phyloP scores from a whole-genome alignment of 2,113 vertebrate species.

The Odontophorus gujanensis region DNA sequence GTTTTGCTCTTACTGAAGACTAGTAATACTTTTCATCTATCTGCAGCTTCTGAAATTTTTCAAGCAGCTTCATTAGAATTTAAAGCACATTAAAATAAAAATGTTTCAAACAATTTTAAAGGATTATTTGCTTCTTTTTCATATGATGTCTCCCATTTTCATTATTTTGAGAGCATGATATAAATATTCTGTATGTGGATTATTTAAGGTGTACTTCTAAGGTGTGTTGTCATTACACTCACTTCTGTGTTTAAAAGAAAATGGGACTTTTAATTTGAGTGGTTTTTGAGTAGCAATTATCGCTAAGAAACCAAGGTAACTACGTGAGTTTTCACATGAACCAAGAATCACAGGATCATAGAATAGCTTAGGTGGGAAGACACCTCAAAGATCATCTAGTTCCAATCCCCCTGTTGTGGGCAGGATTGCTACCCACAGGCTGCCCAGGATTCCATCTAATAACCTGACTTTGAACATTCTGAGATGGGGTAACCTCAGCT shows the following conservation, averaged over 20 bases:
- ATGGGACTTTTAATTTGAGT: background rate
- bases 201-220: background rate
- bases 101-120: background rate
- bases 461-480: no score
- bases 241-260: background rate
- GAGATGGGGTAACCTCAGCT: no score
- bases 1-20: background rate
- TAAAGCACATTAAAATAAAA: background rate
- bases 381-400: no score
- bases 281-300: background rate
- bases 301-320: background rate
- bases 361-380: no score
- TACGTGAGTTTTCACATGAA: background rate
- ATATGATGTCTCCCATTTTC: background rate
- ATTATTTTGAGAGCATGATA: background rate
- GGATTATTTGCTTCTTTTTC: background rate
- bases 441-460: no score
- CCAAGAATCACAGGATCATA: no score
- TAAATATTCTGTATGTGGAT: background rate
- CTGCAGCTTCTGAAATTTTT: background rate
- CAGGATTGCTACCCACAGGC: no score
- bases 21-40: background rate
- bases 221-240: background rate
- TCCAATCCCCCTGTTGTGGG: no score
- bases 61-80: background rate